Evolutionary conservation across 2,888 invertebrate species (phyloP), one percentile per base, ranked within the genome.

Genomic region (Oscheius onirici): DNA sequence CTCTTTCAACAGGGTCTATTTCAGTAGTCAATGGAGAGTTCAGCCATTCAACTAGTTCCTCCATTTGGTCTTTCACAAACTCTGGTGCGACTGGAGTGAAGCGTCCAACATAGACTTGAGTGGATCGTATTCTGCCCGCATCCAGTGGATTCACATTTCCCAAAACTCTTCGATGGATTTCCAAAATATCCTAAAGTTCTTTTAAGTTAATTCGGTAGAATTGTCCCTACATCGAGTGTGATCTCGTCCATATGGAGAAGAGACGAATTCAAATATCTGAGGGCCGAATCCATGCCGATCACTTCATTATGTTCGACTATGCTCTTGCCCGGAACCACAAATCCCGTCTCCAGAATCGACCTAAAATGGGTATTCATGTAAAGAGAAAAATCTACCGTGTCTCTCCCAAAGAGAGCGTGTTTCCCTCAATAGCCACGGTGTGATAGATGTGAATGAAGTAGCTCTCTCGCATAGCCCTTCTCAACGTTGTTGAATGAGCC

Each of bases 351-450:
- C 24, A 97, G 90, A 74, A 97, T 83, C 3, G 83, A 74, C 60
- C 81, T 76, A 28, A n/a, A n/a, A n/a, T n/a, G n/a, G n/a, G n/a
- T n/a, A n/a, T n/a, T n/a, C 15, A 26, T 26, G 17, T n/a, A 34
- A 65, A 20, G 2, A 1, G 28, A 46, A 17, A 65, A 22, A 11
- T 8, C 15, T 93, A 93, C 78, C 95, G 91, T 0, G 97, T 94
- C 88, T 97, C 95, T 24, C 93, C 92, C 51, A 97, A 90, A 2
- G 94, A 93, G 93, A 99, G 94, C 0, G 97, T 97, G 87, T 97
- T 97, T 0, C 97, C 97, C 89, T 97, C 97, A 78, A 97, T 95
- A 26, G 94, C 97, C 22, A 95, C 95, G 0, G 96, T 95, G 87
- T 97, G 97, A 88, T 96, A 95, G 75, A 97, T 95, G 87, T 97